Base-by-base conservation (phyloP, 2,113 vertebrate genomes). In the Coreoperca whiteheadi region DNA sequence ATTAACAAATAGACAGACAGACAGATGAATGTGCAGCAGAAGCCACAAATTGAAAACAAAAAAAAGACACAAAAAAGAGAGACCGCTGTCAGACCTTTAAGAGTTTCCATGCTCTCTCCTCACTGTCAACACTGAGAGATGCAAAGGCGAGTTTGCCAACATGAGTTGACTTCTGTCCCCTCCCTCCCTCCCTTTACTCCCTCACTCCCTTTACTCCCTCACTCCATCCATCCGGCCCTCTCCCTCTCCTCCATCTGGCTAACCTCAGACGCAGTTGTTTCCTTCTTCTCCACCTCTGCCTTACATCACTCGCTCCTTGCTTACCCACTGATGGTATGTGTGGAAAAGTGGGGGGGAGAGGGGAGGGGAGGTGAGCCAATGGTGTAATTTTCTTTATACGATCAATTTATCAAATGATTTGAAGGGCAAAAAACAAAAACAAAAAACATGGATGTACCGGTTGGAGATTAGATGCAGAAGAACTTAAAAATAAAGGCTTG, bases 221-320 rank as follows among this genome's bases (percentile, higher is more conserved):
- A 10, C 63, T 84, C 41, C 34, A 68, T 81, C 82, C 59, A 68
- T 56, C 63, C 64, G 7, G 77, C 77, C 74, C 73, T 43, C 64
- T 53, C 73, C 54, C 30, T 84, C 88, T 78, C 90, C 61, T 89
- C 90, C 91, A 84, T 95, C 95, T 95, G 94, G 92, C 90, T 93
- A 94, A 91, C 84, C 93, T 96, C 94, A 96, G 84, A 92, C 74
- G 85, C 89, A 69, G 86, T 87, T 79, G 90, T 92, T 94, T 94
- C 93, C 93, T 92, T 89, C 90, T 90, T 81, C 75, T 84, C 81
- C 81, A 90, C 91, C 90, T 90, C 94, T 94, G 93, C 88, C 90
- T 94, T 93, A 89, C 91, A 95, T 94, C 94, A 94, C 88, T 80
- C 74, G 64, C 89, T 89, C 82, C 78, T 56, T 63, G 73, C 80